These are phyloP conservation scores for Lagopus leucura DNA, from an alignment of 2,113 vertebrate genomes.

Conservation along the genomic window DNA sequence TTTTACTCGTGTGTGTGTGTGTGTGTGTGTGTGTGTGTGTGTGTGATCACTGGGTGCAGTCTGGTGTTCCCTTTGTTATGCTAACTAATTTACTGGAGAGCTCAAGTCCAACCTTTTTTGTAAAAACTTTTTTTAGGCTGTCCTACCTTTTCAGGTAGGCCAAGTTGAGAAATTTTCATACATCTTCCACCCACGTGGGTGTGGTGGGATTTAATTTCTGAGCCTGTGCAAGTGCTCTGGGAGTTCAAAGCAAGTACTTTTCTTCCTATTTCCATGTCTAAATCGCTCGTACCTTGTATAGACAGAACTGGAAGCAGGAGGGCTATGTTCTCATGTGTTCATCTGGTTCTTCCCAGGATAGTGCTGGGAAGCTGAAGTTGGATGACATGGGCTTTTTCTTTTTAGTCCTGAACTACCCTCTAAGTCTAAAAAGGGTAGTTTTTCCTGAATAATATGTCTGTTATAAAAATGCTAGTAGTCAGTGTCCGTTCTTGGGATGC, in stretches of 20 bases:
- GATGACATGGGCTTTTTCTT: neutral
- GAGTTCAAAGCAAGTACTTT: conserved; percentile 41
- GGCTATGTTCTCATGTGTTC: neutral
- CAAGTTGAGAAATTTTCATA: conserved; percentile 49
- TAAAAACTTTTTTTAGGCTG: neutral
- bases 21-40: neutral
- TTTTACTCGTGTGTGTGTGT: neutral
- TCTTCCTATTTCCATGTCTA: conserved; percentile 25
- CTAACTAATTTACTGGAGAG: neutral
- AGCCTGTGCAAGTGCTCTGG: neutral
- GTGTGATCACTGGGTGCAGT: neutral
- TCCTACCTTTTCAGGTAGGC: conserved; percentile 53
- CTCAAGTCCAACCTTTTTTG: neutral
- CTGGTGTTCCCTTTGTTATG: conserved; percentile 14
- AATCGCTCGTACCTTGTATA: neutral
- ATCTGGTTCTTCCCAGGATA: neutral
- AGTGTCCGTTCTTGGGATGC: neutral
- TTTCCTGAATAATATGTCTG: neutral
- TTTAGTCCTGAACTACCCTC: neutral
- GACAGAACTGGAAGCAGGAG: neutral
- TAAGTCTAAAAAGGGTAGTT: neutral
- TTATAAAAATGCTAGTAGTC: conserved; percentile 2
- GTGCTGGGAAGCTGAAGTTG: neutral
- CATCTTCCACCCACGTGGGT: conserved; percentile 41
- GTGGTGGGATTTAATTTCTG: conserved; percentile 56